Evolutionary conservation across 2,113 vertebrate species (phyloP), one percentile per base, ranked within the genome.

Genomic region (Falcunculus frontatus): DNA sequence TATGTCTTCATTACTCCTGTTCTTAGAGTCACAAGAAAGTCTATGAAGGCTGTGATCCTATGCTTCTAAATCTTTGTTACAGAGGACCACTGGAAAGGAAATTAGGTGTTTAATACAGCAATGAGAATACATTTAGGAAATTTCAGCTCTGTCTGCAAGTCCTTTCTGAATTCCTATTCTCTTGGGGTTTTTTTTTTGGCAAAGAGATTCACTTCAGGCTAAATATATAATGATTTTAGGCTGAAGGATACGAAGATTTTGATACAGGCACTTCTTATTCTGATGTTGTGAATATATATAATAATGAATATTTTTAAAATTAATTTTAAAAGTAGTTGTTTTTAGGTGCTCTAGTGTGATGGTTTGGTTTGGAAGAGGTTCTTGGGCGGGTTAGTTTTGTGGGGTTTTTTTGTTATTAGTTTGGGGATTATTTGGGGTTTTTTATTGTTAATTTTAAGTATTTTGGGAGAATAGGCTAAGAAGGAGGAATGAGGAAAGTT

Each of bases 361-460:
- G 9, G 18, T 60, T 78, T 63, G 16, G 16, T 20, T 67, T 86
- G 18, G 16, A 60, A 50, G 32, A 42, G 25, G 12, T 25, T 60
- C 30, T 62, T 60, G 17, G 5, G 3, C 1, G 0, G 4, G 16
- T 81, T 52, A 9, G 1, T 39, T 67, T 63, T 44, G 6, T 29
- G 13, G 5, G 4, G 0, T 4, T 18, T 70, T 14, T 25, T 15
- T 25, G 11, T 52, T 79, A 20, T 10, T 13, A 6, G 0, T 77
- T 63, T 46, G 16, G 17, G 44, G 32, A 4, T 35, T 76, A 26
- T 35, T 49, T 37, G 25, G 4, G 4, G 1, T 29, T 50, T 65
- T 65, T 42, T 9, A 19, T 11, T 73, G 64, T 18, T 33, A 1
- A 25, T 68, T 77, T 75, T n/a, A 64, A 82, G 11, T n/a, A 68